These are phyloP conservation scores for Lochmaea capreae DNA, from an alignment of 2,888 invertebrate species.

Conservation along the genomic window DNA sequence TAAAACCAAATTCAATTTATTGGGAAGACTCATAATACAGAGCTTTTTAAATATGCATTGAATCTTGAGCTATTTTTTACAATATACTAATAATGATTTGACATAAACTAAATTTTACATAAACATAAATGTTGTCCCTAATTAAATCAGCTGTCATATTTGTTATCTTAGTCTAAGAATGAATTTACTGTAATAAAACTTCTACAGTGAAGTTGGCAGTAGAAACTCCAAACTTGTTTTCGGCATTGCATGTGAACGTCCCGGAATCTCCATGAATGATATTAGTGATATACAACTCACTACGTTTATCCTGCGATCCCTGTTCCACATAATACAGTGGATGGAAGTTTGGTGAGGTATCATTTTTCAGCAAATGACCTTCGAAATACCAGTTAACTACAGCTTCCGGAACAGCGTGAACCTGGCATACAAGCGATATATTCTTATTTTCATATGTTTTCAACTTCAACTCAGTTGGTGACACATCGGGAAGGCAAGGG, in stretches of 20 bases:
- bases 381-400: slow-evolving; percentile 85
- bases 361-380: slow-evolving; percentile 82
- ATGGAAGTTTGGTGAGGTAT: slow-evolving; percentile 73
- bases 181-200: slow-evolving; percentile 75
- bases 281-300: slow-evolving; percentile 82
- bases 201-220: slow-evolving; percentile 85
- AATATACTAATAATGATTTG: too few relatives aligned
- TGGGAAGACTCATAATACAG: too few relatives aligned
- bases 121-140: too few relatives aligned
- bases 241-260: slow-evolving; percentile 85
- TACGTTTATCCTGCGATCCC: slow-evolving; percentile 78
- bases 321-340: slow-evolving; percentile 78
- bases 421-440: slow-evolving; percentile 80
- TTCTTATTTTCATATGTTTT: slow-evolving; percentile 85
- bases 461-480: slow-evolving; percentile 78
- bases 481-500: slow-evolving; percentile 83
- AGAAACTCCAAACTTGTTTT: slow-evolving; percentile 84
- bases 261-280: slow-evolving; percentile 84
- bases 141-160: too few relatives aligned
- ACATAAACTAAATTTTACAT: too few relatives aligned
- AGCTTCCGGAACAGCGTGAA: slow-evolving; percentile 84
- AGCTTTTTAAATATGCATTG: too few relatives aligned
- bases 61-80: too few relatives aligned
- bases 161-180: too few relatives aligned
- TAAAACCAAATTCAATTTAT: too few relatives aligned